Conservation (phyloP, 2,113 vertebrate genomes). For the Erythrocercus mccallii region DNA sequence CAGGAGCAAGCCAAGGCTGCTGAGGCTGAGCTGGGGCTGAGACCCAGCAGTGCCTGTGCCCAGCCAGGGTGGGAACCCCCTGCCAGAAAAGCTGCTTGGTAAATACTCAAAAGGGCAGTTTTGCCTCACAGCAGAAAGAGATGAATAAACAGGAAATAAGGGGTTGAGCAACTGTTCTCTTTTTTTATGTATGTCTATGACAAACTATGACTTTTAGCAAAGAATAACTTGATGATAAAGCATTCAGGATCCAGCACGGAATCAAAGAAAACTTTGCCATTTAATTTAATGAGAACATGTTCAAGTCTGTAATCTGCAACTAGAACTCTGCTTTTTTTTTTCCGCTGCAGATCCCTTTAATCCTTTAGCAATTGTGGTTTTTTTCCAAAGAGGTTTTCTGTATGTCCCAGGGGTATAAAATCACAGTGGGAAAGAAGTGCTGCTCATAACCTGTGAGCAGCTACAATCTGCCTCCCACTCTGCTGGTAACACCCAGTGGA, state of each 20-base stretch:
- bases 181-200: background rate
- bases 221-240: background rate
- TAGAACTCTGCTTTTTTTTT: background rate
- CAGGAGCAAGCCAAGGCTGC: background rate
- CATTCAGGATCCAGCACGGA: background rate
- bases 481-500: conserved; percentile 52
- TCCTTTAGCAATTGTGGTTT: conserved; percentile 1
- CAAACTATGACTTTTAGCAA: background rate
- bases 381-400: conserved; percentile 39
- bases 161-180: background rate
- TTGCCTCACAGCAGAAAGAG: background rate
- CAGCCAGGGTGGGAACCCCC: background rate
- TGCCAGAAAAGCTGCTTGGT: background rate
- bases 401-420: background rate
- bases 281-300: background rate
- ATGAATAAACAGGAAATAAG: background rate
- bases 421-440: conserved; percentile 42
- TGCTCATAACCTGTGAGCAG: conserved; percentile 32
- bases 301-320: background rate
- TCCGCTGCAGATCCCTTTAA: background rate
- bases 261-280: background rate
- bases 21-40: background rate
- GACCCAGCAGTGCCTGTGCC: background rate
- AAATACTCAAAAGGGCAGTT: background rate
- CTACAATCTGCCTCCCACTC: conserved; percentile 11